Base-by-base conservation (phyloP, 2,888 invertebrate genomes). In the Acleris laterana region DNA sequence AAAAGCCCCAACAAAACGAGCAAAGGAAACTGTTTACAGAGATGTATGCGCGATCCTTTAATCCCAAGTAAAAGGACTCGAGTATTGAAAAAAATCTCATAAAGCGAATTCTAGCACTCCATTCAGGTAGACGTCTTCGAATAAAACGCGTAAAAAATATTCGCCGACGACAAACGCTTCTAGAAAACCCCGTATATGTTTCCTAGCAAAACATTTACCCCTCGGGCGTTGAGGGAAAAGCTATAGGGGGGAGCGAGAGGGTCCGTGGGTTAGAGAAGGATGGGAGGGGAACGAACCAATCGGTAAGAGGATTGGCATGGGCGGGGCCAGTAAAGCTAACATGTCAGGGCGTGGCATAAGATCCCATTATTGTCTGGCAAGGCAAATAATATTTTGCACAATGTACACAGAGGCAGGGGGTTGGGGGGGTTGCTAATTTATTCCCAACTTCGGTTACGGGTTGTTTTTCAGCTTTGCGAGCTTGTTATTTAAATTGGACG, bases 361-460 rank as follows among this genome's bases (percentile, higher is more conserved):
- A 91, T 92, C 90, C 90, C 88, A 93, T 89, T 93, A 93, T 92
- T 91, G 91, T 93, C 93, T 93, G 93, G 94, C 93, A 94, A 94
- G 94, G 94, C 95, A 95, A 95, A 95, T 95, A 95, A 94, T 95
- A 95, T 95, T 95, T 94, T 94, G 94, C 94, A 94, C 94, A 95
- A 94, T 94, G 94, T 95, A 95, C 93, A 94, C 94, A 95, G 94
- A 94, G 93, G 90, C 84, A 79, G 81, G 85, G 87, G 83, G 83
- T 79, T 81, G 82, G 84, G 85, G 82, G 79, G 83, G 81, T 81
- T 87, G 90, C 93, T 93, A 93, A 93, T 93, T 93, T 91, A 92
- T 92, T 91, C 90, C 87, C 91, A 92, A 93, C 92, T 91, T 92
- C 88, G 93, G 92, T 92, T 90, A 88, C 84, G 88, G 90, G 89